Evolutionary conservation across 2,888 invertebrate species (phyloP), one percentile per base, ranked within the genome.

Genomic region (Stegana nigrithorax): DNA sequence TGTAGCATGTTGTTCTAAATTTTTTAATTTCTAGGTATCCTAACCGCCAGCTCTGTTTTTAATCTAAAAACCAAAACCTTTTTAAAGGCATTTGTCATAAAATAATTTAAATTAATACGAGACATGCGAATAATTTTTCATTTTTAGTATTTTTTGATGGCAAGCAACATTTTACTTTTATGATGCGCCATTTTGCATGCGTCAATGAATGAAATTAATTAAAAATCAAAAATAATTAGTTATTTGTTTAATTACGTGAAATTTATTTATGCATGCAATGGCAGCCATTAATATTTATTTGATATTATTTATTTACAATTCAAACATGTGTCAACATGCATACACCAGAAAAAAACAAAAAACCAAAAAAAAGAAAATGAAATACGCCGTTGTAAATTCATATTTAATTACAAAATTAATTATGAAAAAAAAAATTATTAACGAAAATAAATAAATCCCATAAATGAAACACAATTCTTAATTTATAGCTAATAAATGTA

Each of bases 181-280:
- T 50, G 25, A 26, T 17, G 4, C 5, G 17, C n/a, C 26, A 50
- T 50, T 32, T 26, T 21, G 25, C 26, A 26, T 23, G 45, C 44
- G 23, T 59, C 45, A 51, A 17, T 45, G 51, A 67, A 36, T 14
- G 65, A 77, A 73, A 75, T 75, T 77, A 75, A 75, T 75, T 77
- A 77, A 75, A 75, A 75, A 75, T 75, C 75, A 77, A 75, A 75
- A 75, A 75, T 75, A 75, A 75, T 75, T 77, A 77, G 75, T 78
- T 77, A 77, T 75, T 77, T 77, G 75, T 73, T 72, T 77, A 75
- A 75, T 75, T 75, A 75, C 78, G 73, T 75, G 78, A 75, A 72
- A 77, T 71, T 75, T 72, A 77, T 75, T 75, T 77, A 66, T 61
- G 68, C 66, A 61, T 21, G 23, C 45, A 23, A 14, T 59, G 62